A percentile compares a stretch with the other conserved stretches of the same genome.
These are phyloP conservation scores for Scophthalmus maximus DNA, from an alignment of 2,113 vertebrate species.

Conservation along the genomic window DNA sequence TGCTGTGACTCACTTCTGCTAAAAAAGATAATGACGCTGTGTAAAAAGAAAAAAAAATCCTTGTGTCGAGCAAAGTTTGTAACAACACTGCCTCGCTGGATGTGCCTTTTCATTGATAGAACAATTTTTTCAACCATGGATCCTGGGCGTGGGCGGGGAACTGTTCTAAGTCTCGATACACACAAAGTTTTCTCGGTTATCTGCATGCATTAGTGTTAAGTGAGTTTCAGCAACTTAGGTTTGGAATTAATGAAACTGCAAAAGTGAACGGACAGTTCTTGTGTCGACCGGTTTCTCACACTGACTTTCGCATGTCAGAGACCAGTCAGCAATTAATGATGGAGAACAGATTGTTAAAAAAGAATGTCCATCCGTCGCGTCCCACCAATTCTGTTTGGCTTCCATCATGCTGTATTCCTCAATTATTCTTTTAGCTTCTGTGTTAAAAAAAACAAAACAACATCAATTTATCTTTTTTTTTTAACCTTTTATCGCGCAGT, in stretches of 20 bases:
- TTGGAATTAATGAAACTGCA: constrained; percentile 27
- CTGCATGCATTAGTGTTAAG: constrained; percentile 11
- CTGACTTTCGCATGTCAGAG: too few species aligned
- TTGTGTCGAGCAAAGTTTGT: constrained; percentile 39
- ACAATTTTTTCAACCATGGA: constrained; percentile 40
- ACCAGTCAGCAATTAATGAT: constrained; percentile 38
- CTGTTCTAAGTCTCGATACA: constrained; percentile 3
- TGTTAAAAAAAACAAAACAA: not conserved
- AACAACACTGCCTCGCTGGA: constrained; percentile 15
- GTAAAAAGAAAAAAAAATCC: constrained; percentile 23
- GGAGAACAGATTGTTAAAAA: constrained; percentile 49
- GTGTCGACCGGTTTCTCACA: too few species aligned
- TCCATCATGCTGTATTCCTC: not conserved
- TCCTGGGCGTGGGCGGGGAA: constrained; percentile 14
- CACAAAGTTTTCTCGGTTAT: constrained; percentile 29
- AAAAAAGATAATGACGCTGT: constrained; percentile 65
- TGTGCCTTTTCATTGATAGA: constrained; percentile 30
- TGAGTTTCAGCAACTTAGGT: not conserved
- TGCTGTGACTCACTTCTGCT: constrained; percentile 59
- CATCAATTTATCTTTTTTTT: too few species aligned
- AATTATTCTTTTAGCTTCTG: not conserved
- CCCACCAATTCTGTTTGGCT: constrained; percentile 20
- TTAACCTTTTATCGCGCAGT: constrained; percentile 22
- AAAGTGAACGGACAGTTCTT: too few species aligned
- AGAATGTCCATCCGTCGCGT: constrained; percentile 46